Evolutionary conservation across 2,797 vertebrate species (phyloP).

Genomic region (Tamandua tetradactyla): DNA sequence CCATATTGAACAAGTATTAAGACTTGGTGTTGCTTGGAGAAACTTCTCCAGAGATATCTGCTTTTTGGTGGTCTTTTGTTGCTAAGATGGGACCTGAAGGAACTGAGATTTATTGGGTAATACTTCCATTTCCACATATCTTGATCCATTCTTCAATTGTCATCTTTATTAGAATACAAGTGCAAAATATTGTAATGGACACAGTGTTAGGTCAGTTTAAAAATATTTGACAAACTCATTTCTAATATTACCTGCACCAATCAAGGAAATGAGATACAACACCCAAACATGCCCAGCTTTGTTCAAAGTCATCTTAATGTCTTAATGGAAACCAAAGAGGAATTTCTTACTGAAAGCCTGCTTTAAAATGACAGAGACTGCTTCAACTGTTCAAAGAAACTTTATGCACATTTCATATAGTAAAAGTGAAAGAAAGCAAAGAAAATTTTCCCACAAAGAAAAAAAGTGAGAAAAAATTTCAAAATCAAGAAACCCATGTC

Average conservation of each 20-base stretch:
- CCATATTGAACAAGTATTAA: too few relatives aligned
- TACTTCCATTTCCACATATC: not conserved
- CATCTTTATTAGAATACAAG: not conserved
- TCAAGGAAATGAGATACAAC: conserved; percentile 41
- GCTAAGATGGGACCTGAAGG: not conserved
- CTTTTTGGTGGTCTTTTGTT: not conserved
- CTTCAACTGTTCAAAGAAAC: conserved; percentile 54
- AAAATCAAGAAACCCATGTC: not conserved
- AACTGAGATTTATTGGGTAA: not conserved
- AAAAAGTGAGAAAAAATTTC: conserved; percentile 18
- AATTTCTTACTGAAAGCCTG: not conserved
- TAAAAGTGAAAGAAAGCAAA: conserved; percentile 38
- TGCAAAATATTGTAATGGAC: not conserved
- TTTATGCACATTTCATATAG: not conserved
- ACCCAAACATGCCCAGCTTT: not conserved
- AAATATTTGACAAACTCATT: not conserved
- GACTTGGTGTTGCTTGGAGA: not conserved
- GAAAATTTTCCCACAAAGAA: conserved; percentile 46
- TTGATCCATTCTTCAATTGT: not conserved
- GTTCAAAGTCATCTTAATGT: not conserved
- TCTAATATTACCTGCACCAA: not conserved
- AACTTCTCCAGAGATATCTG: not conserved
- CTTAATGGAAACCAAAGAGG: conserved; percentile 30
- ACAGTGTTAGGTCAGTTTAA: not conserved
- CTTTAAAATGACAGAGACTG: not conserved